Percentiles rank a stretch among this genome's conserved stretches.
Evolutionary conservation across 2,888 invertebrate genomes (phyloP).

Genomic region (Drosophila tanythrix): DNA sequence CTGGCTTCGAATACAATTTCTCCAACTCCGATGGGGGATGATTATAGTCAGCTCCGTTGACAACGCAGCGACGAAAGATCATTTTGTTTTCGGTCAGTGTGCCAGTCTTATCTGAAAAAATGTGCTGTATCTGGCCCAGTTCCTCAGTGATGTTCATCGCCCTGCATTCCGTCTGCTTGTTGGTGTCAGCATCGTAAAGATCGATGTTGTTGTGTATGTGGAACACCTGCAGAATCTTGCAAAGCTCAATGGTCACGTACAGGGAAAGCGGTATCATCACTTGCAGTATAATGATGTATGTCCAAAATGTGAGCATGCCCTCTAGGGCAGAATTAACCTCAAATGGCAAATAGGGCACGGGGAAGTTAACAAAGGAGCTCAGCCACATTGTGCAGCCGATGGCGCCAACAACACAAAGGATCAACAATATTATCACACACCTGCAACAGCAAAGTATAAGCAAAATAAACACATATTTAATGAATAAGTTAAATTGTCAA

Average conservation of each 20-base stretch:
- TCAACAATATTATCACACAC: constrained; percentile 95
- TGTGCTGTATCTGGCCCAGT: constrained; percentile 96
- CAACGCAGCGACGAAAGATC: constrained; percentile 96
- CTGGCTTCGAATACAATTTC: constrained; percentile 85
- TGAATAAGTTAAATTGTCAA: neutral
- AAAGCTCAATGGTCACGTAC: constrained; percentile 98
- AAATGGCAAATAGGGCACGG: constrained; percentile 89
- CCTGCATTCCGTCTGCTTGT: constrained; percentile 94
- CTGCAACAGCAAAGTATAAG: constrained; percentile 55
- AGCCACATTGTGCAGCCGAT: constrained; percentile 96
- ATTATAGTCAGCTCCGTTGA: constrained; percentile 95
- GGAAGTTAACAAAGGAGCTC: constrained; percentile 85
- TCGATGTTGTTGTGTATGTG: constrained; percentile 96
- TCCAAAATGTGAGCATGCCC: constrained; percentile 96
- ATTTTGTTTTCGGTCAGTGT: constrained; percentile 99
- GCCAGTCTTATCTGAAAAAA: constrained; percentile 99
- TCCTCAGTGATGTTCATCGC: constrained; percentile 99
- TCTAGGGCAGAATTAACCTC: constrained; percentile 88
- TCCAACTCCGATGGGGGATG: constrained; percentile 91
- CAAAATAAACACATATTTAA: neutral
- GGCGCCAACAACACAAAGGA: constrained; percentile 95
- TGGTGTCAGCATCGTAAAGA: constrained; percentile 93
- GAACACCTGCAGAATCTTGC: constrained; percentile 97
- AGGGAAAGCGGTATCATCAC: constrained; percentile 98
- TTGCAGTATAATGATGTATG: constrained; percentile 97